These are phyloP conservation scores for Drosophila mauritiana DNA, from an alignment of 1,140 invertebrate species.

Conservation along the genomic window DNA sequence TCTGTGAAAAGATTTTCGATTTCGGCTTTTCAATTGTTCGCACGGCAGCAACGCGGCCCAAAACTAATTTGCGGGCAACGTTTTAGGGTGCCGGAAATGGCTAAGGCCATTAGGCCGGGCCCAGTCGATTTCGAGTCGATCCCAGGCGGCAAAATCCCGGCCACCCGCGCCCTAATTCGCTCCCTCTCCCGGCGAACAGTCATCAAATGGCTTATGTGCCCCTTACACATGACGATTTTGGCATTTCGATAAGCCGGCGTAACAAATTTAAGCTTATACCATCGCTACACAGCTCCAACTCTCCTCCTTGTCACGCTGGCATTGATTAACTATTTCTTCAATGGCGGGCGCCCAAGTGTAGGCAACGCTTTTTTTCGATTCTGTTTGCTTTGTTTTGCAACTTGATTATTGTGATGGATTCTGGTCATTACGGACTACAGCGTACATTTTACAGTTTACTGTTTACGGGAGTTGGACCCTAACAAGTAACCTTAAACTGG, in stretches of 20 bases:
- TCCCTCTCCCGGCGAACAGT: slow-evolving; percentile 38
- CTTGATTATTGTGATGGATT: slow-evolving; percentile 79
- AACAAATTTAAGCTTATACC: slow-evolving; percentile 68
- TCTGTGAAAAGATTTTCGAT: slow-evolving; percentile 78
- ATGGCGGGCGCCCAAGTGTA: slow-evolving; percentile 20
- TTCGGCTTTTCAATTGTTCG: slow-evolving; percentile 78
- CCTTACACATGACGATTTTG: slow-evolving; percentile 73
- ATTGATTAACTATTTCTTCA: slow-evolving; percentile 79
- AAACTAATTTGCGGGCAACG: slow-evolving; percentile 81
- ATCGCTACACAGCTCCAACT: neutral
- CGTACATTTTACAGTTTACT: neutral
- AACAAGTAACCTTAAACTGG: slow-evolving; percentile 17
- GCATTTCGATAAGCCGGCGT: slow-evolving; percentile 73
- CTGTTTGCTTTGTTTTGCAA: slow-evolving; percentile 33
- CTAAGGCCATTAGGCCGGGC: slow-evolving; percentile 71
- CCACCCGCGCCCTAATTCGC: slow-evolving; percentile 24
- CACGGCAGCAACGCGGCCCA: slow-evolving; percentile 63
- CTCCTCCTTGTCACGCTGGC: slow-evolving; percentile 12
- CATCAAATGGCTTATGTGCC: slow-evolving; percentile 76
- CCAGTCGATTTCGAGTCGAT: slow-evolving; percentile 28
- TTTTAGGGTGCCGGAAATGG: slow-evolving; percentile 78
- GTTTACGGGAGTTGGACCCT: slow-evolving; percentile 13
- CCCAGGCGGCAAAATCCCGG: slow-evolving; percentile 12
- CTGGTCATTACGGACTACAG: slow-evolving; percentile 58
- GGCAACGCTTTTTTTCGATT: slow-evolving; percentile 36